A percentile compares a stretch with the other conserved stretches of the same genome.
Conservation (phyloP, 2,888 invertebrate species). For the Agrochola macilenta region DNA sequence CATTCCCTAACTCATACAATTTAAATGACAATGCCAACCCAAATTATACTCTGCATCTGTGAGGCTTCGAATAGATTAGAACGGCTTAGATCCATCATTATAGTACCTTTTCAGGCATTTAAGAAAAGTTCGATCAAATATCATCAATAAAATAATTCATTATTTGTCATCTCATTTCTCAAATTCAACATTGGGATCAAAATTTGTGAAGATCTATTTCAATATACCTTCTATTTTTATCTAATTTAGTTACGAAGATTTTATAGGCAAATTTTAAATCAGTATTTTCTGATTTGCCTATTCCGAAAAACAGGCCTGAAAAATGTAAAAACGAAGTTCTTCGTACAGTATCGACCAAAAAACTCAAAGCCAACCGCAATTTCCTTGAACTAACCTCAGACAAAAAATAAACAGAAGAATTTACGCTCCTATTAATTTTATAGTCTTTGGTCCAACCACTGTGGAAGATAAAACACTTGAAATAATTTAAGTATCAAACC, state of each 20-base stretch:
- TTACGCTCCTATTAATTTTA: neutral
- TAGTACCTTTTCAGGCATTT: slow-evolving; percentile 20
- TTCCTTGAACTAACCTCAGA: neutral
- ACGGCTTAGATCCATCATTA: slow-evolving; percentile 14
- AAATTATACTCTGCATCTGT: slow-evolving; percentile 32
- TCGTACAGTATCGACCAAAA: neutral
- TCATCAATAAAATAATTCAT: neutral
- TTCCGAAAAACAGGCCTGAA: neutral
- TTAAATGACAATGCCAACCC: slow-evolving; percentile 37
- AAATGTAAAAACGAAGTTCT: neutral
- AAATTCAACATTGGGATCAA: neutral
- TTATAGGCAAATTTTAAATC: no score
- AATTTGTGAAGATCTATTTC: neutral
- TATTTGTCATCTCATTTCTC: neutral
- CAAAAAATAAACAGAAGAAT: slow-evolving; percentile 8
- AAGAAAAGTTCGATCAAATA: neutral
- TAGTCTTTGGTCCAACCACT: neutral
- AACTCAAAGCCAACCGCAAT: neutral
- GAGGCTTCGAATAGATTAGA: slow-evolving; percentile 36
- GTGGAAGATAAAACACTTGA: slow-evolving; percentile 15
- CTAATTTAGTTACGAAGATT: neutral
- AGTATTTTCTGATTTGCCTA: neutral
- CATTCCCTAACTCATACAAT: slow-evolving; percentile 27
- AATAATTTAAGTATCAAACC: slow-evolving; percentile 31
- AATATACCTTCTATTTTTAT: neutral